These are phyloP conservation scores for Subacronicta megacephala DNA, from an alignment of 2,888 invertebrate species.

Conservation along the genomic window DNA sequence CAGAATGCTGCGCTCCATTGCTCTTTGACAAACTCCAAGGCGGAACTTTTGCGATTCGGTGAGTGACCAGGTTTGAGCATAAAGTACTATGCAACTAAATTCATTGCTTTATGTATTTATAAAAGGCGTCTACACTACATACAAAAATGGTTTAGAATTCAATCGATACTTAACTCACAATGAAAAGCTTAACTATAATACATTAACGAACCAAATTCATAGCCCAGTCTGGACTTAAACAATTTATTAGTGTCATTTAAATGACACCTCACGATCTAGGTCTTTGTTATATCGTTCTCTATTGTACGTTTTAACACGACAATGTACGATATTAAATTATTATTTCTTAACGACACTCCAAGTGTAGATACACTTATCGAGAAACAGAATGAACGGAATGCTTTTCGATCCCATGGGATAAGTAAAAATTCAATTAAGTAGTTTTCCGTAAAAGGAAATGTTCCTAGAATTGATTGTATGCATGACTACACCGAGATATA, in stretches of 20 bases:
- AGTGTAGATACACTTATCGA: conserved; percentile 38
- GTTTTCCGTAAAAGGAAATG: conserved; percentile 23
- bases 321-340: conserved; percentile 46
- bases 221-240: conserved; percentile 3
- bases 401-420: conserved; percentile 39
- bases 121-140: too few species aligned
- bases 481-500: too few species aligned
- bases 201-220: conserved; percentile 19
- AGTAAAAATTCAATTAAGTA: conserved; percentile 46
- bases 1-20: too few species aligned
- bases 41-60: too few species aligned
- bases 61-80: too few species aligned
- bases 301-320: conserved; percentile 46
- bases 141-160: background rate
- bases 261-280: conserved; percentile 40
- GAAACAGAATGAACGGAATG: conserved; percentile 32
- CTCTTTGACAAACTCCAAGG: too few species aligned
- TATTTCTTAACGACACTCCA: conserved; percentile 39
- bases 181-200: conserved; percentile 22
- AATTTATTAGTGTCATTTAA: conserved; percentile 47
- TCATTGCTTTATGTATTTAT: too few species aligned
- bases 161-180: conserved; percentile 6
- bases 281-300: conserved; percentile 36
- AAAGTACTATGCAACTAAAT: too few species aligned
- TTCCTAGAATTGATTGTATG: background rate